Percentiles rank a stretch among this genome's conserved stretches.
Evolutionary conservation across 2,113 vertebrate species (phyloP).

Genomic region (Hypocryptadius cinnamomeus): DNA sequence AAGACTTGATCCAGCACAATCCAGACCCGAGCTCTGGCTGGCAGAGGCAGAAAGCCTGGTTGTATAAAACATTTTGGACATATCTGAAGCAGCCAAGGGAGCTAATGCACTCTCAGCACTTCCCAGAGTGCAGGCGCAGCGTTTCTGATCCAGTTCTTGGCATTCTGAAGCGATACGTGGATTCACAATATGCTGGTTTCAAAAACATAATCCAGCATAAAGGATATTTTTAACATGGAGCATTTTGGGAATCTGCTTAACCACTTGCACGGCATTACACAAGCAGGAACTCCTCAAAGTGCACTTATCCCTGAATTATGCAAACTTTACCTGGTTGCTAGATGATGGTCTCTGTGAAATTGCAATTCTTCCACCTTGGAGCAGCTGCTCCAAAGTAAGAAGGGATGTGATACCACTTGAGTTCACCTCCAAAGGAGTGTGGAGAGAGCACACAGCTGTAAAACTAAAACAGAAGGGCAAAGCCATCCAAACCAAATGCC

Average conservation of each 20-base stretch:
- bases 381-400: background rate
- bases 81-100: background rate
- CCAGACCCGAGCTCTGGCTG: background rate
- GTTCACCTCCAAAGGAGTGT: background rate
- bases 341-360: background rate
- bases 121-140: background rate
- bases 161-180: background rate
- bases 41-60: background rate
- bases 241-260: background rate
- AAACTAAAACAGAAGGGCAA: background rate
- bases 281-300: background rate
- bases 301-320: background rate
- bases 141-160: background rate
- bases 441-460: background rate
- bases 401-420: background rate
- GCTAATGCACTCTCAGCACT: slow-evolving; percentile 22
- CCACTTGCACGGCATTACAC: rapidly evolving
- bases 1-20: background rate
- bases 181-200: background rate
- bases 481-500: background rate
- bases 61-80: background rate
- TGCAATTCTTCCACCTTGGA: background rate
- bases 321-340: background rate
- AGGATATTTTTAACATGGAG: background rate
- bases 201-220: background rate